phyloP scores from a whole-genome alignment of 2,113 vertebrate genomes.

The Solea solea region DNA sequence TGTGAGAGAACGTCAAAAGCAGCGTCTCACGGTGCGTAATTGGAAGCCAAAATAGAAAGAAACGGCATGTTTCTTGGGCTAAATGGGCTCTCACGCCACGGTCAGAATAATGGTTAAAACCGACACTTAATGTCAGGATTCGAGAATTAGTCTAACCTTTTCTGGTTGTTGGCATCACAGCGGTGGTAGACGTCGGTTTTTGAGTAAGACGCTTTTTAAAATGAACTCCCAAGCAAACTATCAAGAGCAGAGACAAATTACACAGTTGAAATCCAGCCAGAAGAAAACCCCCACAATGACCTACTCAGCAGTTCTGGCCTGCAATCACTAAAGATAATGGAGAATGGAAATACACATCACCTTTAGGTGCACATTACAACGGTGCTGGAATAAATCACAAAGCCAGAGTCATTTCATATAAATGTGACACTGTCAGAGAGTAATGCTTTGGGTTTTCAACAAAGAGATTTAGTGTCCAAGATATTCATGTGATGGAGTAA shows the following conservation, averaged over 20 bases:
- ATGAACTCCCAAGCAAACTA: background rate
- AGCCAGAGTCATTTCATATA: background rate
- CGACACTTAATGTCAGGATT: constrained; percentile 54
- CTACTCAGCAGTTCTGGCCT: background rate
- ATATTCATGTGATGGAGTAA: background rate
- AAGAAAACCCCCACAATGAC: background rate
- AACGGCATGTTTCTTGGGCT: constrained; percentile 31
- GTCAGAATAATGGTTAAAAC: constrained; percentile 61
- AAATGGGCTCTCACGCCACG: constrained; percentile 20
- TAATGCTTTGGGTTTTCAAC: background rate
- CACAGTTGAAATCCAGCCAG: background rate
- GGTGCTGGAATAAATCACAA: background rate
- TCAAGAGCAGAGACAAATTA: constrained; percentile 3
- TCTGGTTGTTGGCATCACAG: constrained; percentile 10
- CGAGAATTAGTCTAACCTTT: constrained; percentile 59
- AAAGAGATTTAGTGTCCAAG: background rate
- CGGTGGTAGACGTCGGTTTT: constrained; percentile 11
- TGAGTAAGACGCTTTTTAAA: constrained; percentile 29
- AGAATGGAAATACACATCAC: background rate
- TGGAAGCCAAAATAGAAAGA: constrained; percentile 35
- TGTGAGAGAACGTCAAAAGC: background rate
- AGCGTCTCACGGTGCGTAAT: constrained; percentile 25
- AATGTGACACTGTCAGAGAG: background rate
- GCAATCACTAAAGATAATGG: background rate
- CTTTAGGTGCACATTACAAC: background rate